Base-by-base conservation (phyloP, 2,888 invertebrate genomes). In the Schizotus pectinicornis region DNA sequence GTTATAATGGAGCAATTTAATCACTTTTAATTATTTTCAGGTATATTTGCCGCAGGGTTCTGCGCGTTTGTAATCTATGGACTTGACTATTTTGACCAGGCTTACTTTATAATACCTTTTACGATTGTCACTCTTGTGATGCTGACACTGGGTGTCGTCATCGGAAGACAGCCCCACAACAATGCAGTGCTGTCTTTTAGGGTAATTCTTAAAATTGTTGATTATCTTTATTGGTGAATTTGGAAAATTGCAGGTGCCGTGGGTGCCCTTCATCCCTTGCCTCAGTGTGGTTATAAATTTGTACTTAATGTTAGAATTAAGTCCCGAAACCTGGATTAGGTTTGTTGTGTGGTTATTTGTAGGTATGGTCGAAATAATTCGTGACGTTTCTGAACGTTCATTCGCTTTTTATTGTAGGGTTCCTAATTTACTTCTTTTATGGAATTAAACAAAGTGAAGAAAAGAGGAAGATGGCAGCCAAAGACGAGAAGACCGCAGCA, bases 241-340 rank as follows among this genome's bases (percentile, higher is more conserved):
- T n/a, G n/a, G n/a, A n/a, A n/a, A 57, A 30, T 73, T 77, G 59
- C 70, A 92, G 92, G 92, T 95, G 22, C 95, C 95, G 0, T 80
- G 90, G 47, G 92, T 96, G 7, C 96, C 96, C 0, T 77, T 91
- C 39, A 82, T 96, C 62, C 95, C 96, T 2, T 89, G 89, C 70
- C 74, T 93, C 5, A 94, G 94, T 78, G 88, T 94, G 38, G 86
- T 94, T 62, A 88, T 93, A 72, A 97, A 97, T 80, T 81, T 94
- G 48, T 95, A 94, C 79, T 82, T 97, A 50, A 96, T 96, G 95
- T 85, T 93, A 70, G 92, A 94, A 80, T 81, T 97, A 61, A 92
- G 94, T 75, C 70, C 83, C 46, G 85, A 87, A 71, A 96, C 96
- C 1, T 96, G 96, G 96, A 86, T 94, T 56, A 84, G 95, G 71